Percentiles rank a stretch among this genome's conserved stretches.
phyloP scores from a whole-genome alignment of 2,888 invertebrate species.

The Tubulanus polymorphus region DNA sequence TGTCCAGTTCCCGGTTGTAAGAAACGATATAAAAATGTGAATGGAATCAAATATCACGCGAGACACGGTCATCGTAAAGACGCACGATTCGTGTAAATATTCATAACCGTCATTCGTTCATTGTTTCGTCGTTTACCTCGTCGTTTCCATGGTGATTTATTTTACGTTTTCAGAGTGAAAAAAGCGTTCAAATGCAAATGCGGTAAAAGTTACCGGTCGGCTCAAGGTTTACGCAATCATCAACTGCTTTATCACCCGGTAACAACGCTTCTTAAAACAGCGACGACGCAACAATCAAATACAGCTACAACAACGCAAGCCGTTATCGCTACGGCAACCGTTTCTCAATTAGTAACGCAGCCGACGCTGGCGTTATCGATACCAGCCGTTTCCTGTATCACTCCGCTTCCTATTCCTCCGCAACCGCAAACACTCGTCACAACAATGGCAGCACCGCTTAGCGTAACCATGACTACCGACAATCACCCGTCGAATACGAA shows the following conservation, averaged over 20 bases:
- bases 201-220: conserved; percentile 80
- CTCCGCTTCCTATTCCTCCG: too few relatives aligned
- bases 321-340: too few relatives aligned
- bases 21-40: conserved; percentile 82
- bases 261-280: too few relatives aligned
- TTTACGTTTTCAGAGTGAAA: conserved; percentile 62
- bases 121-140: not conserved
- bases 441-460: too few relatives aligned
- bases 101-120: not conserved
- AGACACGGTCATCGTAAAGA: conserved; percentile 83
- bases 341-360: too few relatives aligned
- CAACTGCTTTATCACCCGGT: conserved; percentile 57
- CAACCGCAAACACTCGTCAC: too few relatives aligned
- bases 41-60: conserved; percentile 83
- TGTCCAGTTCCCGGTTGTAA: conserved; percentile 83
- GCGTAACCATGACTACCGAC: too few relatives aligned
- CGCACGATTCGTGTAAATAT: conserved; percentile 67
- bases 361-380: too few relatives aligned
- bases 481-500: too few relatives aligned
- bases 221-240: conserved; percentile 74
- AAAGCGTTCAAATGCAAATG: conserved; percentile 79
- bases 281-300: too few relatives aligned
- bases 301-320: too few relatives aligned
- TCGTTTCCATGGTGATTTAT: not conserved
- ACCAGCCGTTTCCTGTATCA: too few relatives aligned